Evolutionary conservation across 2,113 vertebrate species (phyloP), one percentile per base, ranked within the genome.

Genomic region (Apeltes quadracus): DNA sequence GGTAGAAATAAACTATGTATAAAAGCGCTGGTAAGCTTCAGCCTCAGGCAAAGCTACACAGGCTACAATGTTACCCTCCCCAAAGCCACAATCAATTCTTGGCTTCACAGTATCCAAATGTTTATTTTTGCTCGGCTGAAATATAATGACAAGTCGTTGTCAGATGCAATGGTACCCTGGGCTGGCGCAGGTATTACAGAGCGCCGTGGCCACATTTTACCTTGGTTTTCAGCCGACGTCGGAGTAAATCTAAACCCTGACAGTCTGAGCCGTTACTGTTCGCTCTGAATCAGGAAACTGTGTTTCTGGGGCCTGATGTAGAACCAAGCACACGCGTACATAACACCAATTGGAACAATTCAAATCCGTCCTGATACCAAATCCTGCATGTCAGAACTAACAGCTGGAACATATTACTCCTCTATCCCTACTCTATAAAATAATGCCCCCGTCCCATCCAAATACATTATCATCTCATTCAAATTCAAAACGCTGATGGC

Each of bases 1-100:
- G 90, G 91, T 88, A 92, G 88, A 84, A 90, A 92, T 91, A 91
- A 92, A 92, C 82, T 92, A 91, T 88, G 88, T 91, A 92, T 91
- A 93, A 92, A 91, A 92, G 89, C 87, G 84, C 69, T 79, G 89
- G 85, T 92, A 91, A 92, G 90, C 90, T 91, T 83, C 76, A 84
- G 90, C 90, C 91, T 80, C 61, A 48, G 89, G 91, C 91, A 51
- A 89, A 91, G 85, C 90, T 90, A 84, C 84, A 87, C 48, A 34
- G 87, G 89, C 91, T 88, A 90, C 84, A 71, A 83, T 89, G 84
- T 87, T 87, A 85, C 74, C 84, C 84, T 90, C 86, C 88, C 81
- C 74, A 89, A 89, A 90, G 90, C 88, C 86, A 89, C 91, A 90
- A 92, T 91, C 86, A 92, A 91, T 91, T 90, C 89, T 91, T 90